Percentiles rank a stretch among this genome's conserved stretches.
phyloP scores from a whole-genome alignment of 1,140 invertebrate genomes.

The Cataglyphis hispanica region DNA sequence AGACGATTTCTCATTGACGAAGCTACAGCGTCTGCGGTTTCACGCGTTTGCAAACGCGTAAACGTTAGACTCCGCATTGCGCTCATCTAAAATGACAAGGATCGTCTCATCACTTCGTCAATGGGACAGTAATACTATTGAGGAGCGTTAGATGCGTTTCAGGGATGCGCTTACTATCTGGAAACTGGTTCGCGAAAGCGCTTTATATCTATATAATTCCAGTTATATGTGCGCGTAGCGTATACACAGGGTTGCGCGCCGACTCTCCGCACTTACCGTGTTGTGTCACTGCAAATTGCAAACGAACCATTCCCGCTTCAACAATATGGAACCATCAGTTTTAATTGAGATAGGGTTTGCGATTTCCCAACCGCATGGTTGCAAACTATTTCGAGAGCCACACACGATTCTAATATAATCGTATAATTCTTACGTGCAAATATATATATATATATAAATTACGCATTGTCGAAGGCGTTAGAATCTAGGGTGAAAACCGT shows the following conservation, averaged over 20 bases:
- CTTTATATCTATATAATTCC: slow-evolving; percentile 18
- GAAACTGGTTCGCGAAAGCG: slow-evolving; percentile 35
- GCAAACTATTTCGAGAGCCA: slow-evolving; percentile 14
- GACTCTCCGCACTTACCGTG: slow-evolving; percentile 40
- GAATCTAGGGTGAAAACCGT: not conserved
- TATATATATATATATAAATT: not conserved
- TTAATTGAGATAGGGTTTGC: slow-evolving; percentile 30
- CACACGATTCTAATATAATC: not conserved
- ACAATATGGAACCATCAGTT: slow-evolving; percentile 23
- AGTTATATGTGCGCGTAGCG: not conserved
- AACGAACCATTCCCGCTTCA: slow-evolving; percentile 31
- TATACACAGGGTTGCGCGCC: not conserved
- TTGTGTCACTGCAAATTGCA: slow-evolving; percentile 53
- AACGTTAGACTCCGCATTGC: slow-evolving; percentile 12
- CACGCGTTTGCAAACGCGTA: not conserved
- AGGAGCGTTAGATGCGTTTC: slow-evolving; percentile 29
- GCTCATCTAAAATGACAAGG: slow-evolving; percentile 8
- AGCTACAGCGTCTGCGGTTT: not conserved
- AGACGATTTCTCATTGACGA: not conserved
- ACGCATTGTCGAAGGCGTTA: not conserved
- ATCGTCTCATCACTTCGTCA: slow-evolving; percentile 28
- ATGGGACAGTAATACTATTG: slow-evolving; percentile 36
- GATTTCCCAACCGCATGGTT: not conserved
- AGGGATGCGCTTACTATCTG: not conserved
- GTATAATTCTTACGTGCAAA: slow-evolving; percentile 17